These are phyloP conservation scores for Ptychadena robeensis DNA, from an alignment of 2,797 vertebrate species.

Conservation along the genomic window DNA sequence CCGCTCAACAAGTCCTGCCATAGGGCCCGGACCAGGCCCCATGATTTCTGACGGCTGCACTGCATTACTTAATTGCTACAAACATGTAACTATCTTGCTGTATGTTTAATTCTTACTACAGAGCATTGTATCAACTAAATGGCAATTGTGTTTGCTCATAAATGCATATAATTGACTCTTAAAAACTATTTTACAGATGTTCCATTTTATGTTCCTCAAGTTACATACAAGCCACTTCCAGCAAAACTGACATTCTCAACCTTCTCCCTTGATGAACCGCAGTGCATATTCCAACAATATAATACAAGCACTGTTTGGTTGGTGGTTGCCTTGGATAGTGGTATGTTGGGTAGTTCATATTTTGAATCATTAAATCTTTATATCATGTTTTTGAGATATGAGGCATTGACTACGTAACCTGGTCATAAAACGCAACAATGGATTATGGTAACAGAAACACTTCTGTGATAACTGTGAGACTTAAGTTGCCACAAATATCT, in stretches of 20 bases:
- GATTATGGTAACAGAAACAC: too few species aligned
- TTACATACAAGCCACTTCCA: rapidly evolving
- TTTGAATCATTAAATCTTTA: not conserved
- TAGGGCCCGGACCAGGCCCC: too few species aligned
- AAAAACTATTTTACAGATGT: constrained; percentile 21
- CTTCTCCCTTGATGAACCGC: constrained; percentile 69
- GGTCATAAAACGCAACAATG: too few species aligned
- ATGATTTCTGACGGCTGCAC: too few species aligned
- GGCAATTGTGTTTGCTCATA: not conserved
- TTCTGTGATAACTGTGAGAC: too few species aligned
- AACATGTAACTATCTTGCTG: too few species aligned
- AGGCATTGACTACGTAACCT: too few species aligned
- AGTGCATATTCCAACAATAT: constrained; percentile 24
- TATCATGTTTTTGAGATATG: not conserved
- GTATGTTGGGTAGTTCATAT: constrained; percentile 57
- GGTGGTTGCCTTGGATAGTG: constrained; percentile 44
- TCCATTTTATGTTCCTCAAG: constrained; percentile 4
- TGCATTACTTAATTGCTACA: too few species aligned
- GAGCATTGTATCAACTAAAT: too few species aligned
- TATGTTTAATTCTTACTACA: too few species aligned
- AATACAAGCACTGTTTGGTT: constrained; percentile 63
- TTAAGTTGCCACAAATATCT: too few species aligned
- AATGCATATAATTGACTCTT: not conserved
- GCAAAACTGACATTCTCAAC: constrained; percentile 49
- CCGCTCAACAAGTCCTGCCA: too few species aligned